Base-by-base conservation (phyloP, 2,113 vertebrate species). In the Passer montanus region DNA sequence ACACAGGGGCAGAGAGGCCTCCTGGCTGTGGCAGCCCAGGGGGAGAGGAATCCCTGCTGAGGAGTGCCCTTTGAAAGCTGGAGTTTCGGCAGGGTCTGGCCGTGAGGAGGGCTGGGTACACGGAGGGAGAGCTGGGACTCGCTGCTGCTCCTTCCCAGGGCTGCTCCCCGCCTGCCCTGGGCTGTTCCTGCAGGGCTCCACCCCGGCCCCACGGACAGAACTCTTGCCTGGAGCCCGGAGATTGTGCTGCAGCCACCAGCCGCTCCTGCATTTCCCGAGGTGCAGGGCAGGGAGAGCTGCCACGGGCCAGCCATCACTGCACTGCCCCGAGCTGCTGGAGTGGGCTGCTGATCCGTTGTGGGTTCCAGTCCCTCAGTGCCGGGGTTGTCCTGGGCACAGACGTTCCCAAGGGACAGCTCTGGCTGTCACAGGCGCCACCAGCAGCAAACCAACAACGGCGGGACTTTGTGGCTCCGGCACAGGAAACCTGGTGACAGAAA, bases 121-220 rank as follows among this genome's bases (percentile, higher is more conserved):
- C 0, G 0, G 12, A 5, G 33, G 31, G 15, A 41, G 20, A 31
- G 78, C 17, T 72, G 22, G 13, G 11, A 3, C 43, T 11, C 23
- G 13, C 28, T 44, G 37, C 56, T 21, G 21, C 23, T 28, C 44
- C 30, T 22, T 44, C 4, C 4, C 28, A 41, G 31, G 27, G 28
- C 17, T 27, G 27, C 37, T 66, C 18, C 37, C n/a, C 8, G 0
- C 15, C 63, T 33, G 43, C 56, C 3, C 56, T 30, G n/a, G 9
- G n/a, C 44, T 8, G 0, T 31, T 37, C 14, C 33, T 31, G 21
- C 7, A 18, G 41, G 23, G 76, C 41, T 64, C 12, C 47, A 9
- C 17, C 4, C 2, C 0, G 2, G 47, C 20, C 64, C 63, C 55
- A 2, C 1, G 12, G n/a, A 11, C 11, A 2, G 1, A 33, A 18